Base-by-base conservation (phyloP, 1,140 invertebrate species). In the Anadara kagoshimensis region DNA sequence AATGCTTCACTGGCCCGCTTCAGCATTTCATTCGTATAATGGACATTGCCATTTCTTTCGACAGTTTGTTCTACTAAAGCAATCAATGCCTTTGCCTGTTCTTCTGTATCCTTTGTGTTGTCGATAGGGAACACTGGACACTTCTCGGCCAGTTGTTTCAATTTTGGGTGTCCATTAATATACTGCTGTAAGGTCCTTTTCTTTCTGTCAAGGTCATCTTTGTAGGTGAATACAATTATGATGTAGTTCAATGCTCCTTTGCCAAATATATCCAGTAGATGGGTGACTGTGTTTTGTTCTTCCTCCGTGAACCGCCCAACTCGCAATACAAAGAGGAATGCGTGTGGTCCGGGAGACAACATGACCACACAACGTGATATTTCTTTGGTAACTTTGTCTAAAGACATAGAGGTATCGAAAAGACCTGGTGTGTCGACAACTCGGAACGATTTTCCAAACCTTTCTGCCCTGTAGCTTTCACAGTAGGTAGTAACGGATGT, bases 391-490 rank as follows among this genome's bases (percentile, higher is more conserved):
- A 49, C 47, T 49, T 49, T 49, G 14, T 49, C 47, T 49, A 18
- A 3, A 49, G 47, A 18, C 10, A 63, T 26, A 10, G 63, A 44
- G 0, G 77, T 78, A 47, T 78, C 77, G 54, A 75, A 78, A 0
- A 72, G 26, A 7, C 74, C 77, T 3, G 77, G 78, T 0, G 78
- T 79, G 58, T 79, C 78, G 0, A 76, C 64, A 1, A 79, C 63
- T 7, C 26, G 10, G 10, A 57, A 11, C 10, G 5, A 14, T 18
- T 57, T 57, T 29, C 54, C 54, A 26, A 57, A 57, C 26, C 22
- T 29, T 14, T 57, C 36, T 12, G 54, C 2, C 47, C 36, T 45
- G 1, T 20, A 22, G 18, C 26, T 22, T 20, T n/a, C 24, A 41
- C 63, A 66, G 10, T 26, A 41, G 18, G 29, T 43, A 7, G 63